Percentiles rank a stretch among this genome's conserved stretches.
Conservation (phyloP, 2,797 vertebrate species). For the Vultur gryphus region DNA sequence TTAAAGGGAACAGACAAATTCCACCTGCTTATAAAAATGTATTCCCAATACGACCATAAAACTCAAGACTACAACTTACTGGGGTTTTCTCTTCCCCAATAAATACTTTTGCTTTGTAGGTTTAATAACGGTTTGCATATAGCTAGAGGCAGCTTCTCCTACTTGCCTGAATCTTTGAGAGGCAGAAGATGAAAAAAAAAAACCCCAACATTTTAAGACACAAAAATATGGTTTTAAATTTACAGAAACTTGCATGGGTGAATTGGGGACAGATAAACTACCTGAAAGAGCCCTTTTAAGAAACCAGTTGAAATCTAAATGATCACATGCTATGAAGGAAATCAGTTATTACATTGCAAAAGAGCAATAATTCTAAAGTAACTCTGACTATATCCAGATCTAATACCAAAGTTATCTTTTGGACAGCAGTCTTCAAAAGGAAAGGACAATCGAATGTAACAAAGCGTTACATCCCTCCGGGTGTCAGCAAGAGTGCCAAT, state of each 20-base stretch:
- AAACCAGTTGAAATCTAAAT: background rate
- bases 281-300: background rate
- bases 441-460: background rate
- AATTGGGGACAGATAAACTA: background rate
- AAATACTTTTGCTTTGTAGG: background rate
- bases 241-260: background rate
- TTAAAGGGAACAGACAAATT: background rate
- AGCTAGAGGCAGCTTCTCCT: background rate
- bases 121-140: background rate
- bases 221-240: background rate
- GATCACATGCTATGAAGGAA: background rate
- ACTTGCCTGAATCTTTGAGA: background rate
- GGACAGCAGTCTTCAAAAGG: background rate
- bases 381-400: background rate
- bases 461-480: background rate
- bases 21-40: background rate
- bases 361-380: background rate
- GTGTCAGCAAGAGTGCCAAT: background rate
- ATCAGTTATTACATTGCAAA: background rate
- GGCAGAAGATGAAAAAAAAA: background rate
- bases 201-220: background rate
- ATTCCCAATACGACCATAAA: background rate
- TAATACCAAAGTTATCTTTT: background rate
- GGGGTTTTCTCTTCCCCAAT: accelerated
- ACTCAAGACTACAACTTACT: background rate